Evolutionary conservation across 2,888 invertebrate species (phyloP), one percentile per base, ranked within the genome.

Genomic region (Hypsopygia costalis): DNA sequence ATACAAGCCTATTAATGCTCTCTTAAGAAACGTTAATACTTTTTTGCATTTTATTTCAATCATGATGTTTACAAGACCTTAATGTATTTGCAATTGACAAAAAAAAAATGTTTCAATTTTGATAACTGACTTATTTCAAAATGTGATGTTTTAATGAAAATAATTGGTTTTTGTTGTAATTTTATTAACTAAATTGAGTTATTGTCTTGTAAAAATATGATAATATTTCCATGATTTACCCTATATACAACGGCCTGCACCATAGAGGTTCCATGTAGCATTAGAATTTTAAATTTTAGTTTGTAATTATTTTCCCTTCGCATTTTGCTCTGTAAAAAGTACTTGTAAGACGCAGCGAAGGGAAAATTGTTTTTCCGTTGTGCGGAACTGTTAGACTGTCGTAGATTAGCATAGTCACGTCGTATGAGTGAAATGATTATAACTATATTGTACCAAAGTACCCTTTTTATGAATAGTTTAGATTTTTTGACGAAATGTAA

Each of bases 341-440:
- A 67, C 47, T 52, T 53, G 58, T 86, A 81, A 82, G 76, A 54
- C 67, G 56, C 52, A 56, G 62, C 76, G 73, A 62, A 72, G 83
- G 81, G 85, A 71, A 70, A 64, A 59, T 61, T 68, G 71, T 76
- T 83, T 86, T 87, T 87, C 87, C 88, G 88, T 87, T 86, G 86
- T 87, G 70, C 86, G 88, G 87, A 82, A 86, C 61, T 60, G 64
- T 82, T 88, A 86, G 87, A 88, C 88, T 88, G 88, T 86, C 78
- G 68, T 88, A 88, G 81, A 62, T 62, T 86, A 86, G 81, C 70
- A 47, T 83, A 86, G 81, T 65, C 66, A 71, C 65, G 73, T 71
- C 76, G 81, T 82, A 78, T 62, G 81, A 80, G 77, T 78, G 77
- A 73, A 66, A 60, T 62, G 72, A 66, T 70, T 66, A 64, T 50